Conservation (phyloP, 2,797 vertebrate genomes). For the Phoeniculus purpureus region DNA sequence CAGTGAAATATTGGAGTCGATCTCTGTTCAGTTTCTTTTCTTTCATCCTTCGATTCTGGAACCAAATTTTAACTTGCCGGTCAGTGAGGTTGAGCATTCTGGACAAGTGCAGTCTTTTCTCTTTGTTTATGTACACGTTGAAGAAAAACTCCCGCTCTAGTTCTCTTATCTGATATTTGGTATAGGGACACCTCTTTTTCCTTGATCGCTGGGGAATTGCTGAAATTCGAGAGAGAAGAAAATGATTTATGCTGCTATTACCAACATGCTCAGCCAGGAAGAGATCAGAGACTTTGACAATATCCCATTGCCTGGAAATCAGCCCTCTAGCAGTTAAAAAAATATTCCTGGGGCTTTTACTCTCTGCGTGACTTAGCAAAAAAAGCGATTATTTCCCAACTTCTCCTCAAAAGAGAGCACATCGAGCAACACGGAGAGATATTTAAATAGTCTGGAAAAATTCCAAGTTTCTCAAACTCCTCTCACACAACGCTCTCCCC, state of each 20-base stretch:
- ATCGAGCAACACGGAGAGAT: constrained; percentile 37
- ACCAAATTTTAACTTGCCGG: constrained; percentile 99
- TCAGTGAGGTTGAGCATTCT: constrained; percentile 97
- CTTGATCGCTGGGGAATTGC: constrained; percentile 90
- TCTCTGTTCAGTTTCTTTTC: constrained; percentile 99
- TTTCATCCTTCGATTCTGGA: constrained; percentile 99
- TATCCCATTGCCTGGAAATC: not conserved
- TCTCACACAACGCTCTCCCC: not conserved
- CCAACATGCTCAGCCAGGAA: not conserved
- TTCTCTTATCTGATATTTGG: constrained; percentile 99
- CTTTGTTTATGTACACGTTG: constrained; percentile 99
- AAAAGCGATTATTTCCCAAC: constrained; percentile 26
- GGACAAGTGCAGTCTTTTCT: constrained; percentile 96
- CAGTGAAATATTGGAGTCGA: constrained; percentile 97
- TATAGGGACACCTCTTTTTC: constrained; percentile 97
- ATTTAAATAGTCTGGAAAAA: constrained; percentile 71
- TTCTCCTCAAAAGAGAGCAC: constrained; percentile 43
- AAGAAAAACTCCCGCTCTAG: constrained; percentile 99
- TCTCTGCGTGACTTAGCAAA: not conserved
- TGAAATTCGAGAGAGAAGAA: constrained; percentile 71
- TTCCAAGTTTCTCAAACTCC: constrained; percentile 68
- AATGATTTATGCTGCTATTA: not conserved
- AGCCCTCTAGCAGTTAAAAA: not conserved
- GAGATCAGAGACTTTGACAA: not conserved
- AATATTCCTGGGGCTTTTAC: not conserved